Base-by-base conservation (phyloP, 2,797 vertebrate genomes). In the Pangasius krempfi region DNA sequence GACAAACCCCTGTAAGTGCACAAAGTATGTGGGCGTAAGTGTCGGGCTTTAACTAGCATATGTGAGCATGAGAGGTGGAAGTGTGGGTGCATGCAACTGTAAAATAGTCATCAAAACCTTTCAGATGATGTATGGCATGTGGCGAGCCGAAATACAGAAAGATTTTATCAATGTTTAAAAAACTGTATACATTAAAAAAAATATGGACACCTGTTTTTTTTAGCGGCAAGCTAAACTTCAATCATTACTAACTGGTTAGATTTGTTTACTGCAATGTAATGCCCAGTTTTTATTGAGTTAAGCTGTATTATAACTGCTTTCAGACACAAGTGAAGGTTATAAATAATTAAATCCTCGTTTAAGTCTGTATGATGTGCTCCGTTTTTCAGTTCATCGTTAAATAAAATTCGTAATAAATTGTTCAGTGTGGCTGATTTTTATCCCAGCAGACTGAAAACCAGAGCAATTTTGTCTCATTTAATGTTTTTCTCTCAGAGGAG, bases 401-500 rank as follows among this genome's bases (percentile, higher is more conserved):
- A 56, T 68, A 83, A 87, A 87, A 84, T 27, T 44, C 33, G 40
- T 64, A 75, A 40, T 14, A 88, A 84, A 90, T 72, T 85, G 86
- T 47, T 88, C 54, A 3, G n/a, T 72, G 54, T 85, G 85, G 50
- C 89, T 84, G 40, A 80, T 20, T 37, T 56, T 40, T 40, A 12
- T 86, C 85, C 87, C 89, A 56, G 2, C 10, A 16, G 88, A 83
- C 58, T 40, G 3, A 62, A 58, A 84, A 60, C 66, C 76, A 72
- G 73, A 90, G 60, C 44, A 68, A 75, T 86, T 86, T 79, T 54
- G 37, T 88, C 86, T 85, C 84, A 73, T 89, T 88, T 87, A 78
- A 66, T 58, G 73, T 79, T 90, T 87, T 90, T 89, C 68, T 93
- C 91, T 89, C 93, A 90, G 91, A 91, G 93, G 93, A 94, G 94